Conservation (phyloP, 2,113 vertebrate species). For the Perca fluviatilis region DNA sequence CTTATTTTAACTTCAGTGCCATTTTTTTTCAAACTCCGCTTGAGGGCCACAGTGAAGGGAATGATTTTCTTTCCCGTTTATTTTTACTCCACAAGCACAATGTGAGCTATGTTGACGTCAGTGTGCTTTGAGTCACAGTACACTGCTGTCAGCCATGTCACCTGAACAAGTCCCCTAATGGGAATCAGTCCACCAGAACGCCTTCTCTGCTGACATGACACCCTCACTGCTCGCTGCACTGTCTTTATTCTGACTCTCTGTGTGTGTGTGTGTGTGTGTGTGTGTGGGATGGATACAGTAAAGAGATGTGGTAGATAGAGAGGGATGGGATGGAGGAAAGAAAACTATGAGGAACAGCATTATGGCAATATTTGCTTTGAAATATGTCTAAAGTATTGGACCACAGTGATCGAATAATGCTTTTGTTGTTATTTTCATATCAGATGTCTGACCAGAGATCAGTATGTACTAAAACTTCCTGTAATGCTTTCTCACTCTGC, state of each 20-base stretch:
- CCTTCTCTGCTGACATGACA: conserved; percentile 23
- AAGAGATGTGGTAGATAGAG: neutral
- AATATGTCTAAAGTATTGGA: neutral
- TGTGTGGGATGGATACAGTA: neutral
- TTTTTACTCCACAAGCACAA: conserved; percentile 21
- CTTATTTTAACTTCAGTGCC: neutral
- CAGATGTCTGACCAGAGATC: neutral
- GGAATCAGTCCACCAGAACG: conserved; percentile 37
- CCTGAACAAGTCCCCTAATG: conserved; percentile 54
- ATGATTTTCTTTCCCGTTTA: neutral
- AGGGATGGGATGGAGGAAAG: neutral
- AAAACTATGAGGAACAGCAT: neutral
- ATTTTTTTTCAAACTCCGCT: neutral
- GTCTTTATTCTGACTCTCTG: conserved; percentile 7
- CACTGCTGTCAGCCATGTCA: conserved; percentile 32
- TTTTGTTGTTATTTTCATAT: conserved; percentile 4
- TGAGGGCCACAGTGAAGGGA: neutral
- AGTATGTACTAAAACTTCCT: neutral
- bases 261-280: conserved; percentile 8
- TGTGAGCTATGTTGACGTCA: conserved; percentile 16
- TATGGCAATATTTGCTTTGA: conserved; percentile 2
- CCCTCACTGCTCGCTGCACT: conserved; percentile 8
- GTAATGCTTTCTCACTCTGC: neutral
- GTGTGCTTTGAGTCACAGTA: conserved; percentile 11
- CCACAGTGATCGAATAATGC: neutral